Evolutionary conservation across 2,113 vertebrate species (phyloP), one percentile per base, ranked within the genome.

Genomic region (Electrona antarctica): DNA sequence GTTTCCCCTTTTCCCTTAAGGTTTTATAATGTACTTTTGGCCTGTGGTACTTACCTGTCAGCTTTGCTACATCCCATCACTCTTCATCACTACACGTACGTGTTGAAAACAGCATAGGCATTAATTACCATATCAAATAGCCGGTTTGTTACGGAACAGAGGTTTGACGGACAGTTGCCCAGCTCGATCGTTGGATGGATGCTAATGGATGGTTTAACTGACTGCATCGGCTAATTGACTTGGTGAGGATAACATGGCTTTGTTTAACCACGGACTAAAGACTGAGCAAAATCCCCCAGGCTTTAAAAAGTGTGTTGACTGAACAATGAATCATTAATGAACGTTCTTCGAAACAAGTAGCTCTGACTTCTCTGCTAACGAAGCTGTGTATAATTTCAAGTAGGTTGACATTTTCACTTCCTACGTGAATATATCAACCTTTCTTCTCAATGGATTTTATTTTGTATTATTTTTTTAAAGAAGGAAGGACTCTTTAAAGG

Each of bases 361-460:
- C 55, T 69, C 41, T 13, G 74, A 63, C 63, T 13, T 7, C 69
- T 79, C 57, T 50, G 65, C 72, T 67, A 72, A 80, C 62, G 74
- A 74, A 51, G 56, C 61, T 60, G 67, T 83, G 83, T 83, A 60
- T 78, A 73, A 85, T 80, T 79, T 77, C 73, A 84, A 82, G 51
- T 60, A 64, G 41, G 60, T 67, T 78, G 75, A 71, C 74, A 64
- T 21, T 81, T 88, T 76, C 33, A 73, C 71, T 79, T 57, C 65
- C 67, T 56, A 57, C 13, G 29, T 81, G 68, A 67, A 41, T 73
- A 41, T 73, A 8, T 81, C 65, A 41, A 61, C 55, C 56, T 75
- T 10, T 77, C 67, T 75, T 56, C 41, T 80, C 69, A 76, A 55
- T 55, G 7, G 49, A 21, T 4, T 41, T 41, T 41, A 3, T 41